These are phyloP conservation scores for Cyprinus carpio DNA, from an alignment of 2,113 vertebrate species.

Conservation along the genomic window DNA sequence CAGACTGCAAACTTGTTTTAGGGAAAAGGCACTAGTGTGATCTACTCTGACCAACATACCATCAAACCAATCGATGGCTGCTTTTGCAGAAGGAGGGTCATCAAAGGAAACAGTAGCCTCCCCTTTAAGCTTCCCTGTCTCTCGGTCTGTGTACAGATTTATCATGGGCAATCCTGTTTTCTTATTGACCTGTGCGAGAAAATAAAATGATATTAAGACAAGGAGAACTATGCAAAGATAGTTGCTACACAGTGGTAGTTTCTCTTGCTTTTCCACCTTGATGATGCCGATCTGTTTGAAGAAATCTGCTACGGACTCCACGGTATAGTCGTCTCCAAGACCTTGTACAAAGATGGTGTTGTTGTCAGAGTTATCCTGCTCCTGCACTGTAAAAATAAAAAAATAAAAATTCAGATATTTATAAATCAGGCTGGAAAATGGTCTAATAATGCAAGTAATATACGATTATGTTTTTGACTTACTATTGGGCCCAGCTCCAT, in stretches of 20 bases:
- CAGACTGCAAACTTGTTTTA: not conserved
- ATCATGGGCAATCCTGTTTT: conserved; percentile 94
- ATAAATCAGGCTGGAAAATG: not conserved
- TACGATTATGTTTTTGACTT: conserved; percentile 53
- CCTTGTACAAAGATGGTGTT: conserved; percentile 95
- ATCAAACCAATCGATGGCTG: conserved; percentile 91
- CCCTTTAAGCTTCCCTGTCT: conserved; percentile 89
- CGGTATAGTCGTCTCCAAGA: conserved; percentile 86
- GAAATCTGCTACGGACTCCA: conserved; percentile 87
- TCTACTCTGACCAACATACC: conserved; percentile 66
- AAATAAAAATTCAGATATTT: not conserved
- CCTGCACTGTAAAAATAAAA: conserved; percentile 63
- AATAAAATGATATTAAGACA: not conserved
- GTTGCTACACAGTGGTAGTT: no score
- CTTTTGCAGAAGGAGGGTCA: conserved; percentile 89
- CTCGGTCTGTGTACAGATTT: conserved; percentile 89
- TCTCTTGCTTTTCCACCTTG: conserved; percentile 74
- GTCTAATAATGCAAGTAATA: not conserved
- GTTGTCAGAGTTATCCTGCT: conserved; percentile 92
- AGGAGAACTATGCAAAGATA: not conserved
- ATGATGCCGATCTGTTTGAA: conserved; percentile 95
- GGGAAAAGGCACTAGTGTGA: not conserved
- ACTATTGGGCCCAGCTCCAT: conserved; percentile 80
- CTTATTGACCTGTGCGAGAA: conserved; percentile 81
- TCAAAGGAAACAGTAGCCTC: conserved; percentile 91